These are phyloP conservation scores for Regulus satrapa DNA, from an alignment of 2,113 vertebrate genomes.

Conservation along the genomic window DNA sequence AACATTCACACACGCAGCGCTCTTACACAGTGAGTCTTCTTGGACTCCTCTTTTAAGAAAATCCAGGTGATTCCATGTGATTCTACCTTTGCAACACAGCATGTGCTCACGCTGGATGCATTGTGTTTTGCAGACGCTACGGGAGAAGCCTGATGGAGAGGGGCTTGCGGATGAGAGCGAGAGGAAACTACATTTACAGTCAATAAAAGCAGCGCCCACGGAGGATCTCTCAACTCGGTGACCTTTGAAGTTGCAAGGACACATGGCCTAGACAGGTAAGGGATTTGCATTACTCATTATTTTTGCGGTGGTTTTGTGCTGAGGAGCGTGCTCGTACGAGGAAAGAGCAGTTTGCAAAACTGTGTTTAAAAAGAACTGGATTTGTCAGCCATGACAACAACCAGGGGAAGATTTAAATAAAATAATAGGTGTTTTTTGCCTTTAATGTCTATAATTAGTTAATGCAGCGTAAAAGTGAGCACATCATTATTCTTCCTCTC, in stretches of 20 bases:
- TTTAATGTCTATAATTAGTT: slow-evolving; percentile 33
- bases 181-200: neutral
- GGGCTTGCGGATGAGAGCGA: neutral
- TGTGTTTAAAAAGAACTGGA: neutral
- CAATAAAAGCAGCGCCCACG: neutral
- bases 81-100: neutral
- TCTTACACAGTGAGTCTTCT: neutral
- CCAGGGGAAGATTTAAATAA: neutral
- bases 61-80: neutral
- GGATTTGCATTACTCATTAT: neutral
- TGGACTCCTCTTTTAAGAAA: neutral
- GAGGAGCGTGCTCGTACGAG: neutral
- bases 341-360: neutral
- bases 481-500: neutral
- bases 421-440: neutral
- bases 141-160: neutral
- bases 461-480: neutral
- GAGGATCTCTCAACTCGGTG: neutral
- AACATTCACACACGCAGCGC: neutral
- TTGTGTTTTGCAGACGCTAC: neutral
- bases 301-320: neutral
- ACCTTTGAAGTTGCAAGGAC: slow-evolving; percentile 8
- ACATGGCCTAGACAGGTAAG: neutral
- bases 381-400: neutral
- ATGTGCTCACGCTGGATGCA: neutral